Base-by-base conservation (phyloP, 1,140 invertebrate species). In the Pollicipes pollicipes region DNA sequence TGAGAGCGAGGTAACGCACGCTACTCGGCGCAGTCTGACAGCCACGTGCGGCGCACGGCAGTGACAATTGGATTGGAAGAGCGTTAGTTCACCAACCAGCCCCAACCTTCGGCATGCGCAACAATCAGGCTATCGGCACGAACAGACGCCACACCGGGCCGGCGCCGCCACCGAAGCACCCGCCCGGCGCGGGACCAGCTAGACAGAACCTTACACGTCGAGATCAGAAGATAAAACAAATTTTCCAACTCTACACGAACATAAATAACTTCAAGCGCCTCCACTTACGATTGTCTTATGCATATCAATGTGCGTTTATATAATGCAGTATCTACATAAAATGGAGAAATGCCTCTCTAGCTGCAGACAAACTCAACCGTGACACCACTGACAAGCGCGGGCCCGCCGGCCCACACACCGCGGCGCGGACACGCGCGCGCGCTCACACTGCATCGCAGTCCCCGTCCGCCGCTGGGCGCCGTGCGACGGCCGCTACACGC, bases 221-320 rank as follows among this genome's bases (percentile, higher is more conserved):
- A 58, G 45, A 58, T 58, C 45, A 58, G 45, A 58, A 58, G 45
- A 58, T 58, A 58, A 58, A 58, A 58, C 45, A 58, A 35, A 35
- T 8, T 58, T 58, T 58, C 17, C 17, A 10, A 58, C 45, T 13
- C 45, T 58, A 2, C 45, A 24, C 45, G 24, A 58, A 58, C 45
- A 58, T 58, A 58, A 58, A 58, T 58, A 58, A 58, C 45, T 21
- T 21, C 8, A 10, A 24, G 21, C 45, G 10, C 13, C 8, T 58
- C 13, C 45, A 21, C 45, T 58, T 21, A 58, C 24, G 45, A 58
- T 58, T 58, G 45, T 58, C 45, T 58, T 58, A 58, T 58, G 3
- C 45, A 58, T 58, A 58, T 58, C 13, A 58, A 58, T 58, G 45
- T 58, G 45, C 45, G 45, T 58, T n/a, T 58, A 58, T 21, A 58